Evolutionary conservation across 2,797 vertebrate species (phyloP).

Genomic region (Australoheros facetus): DNA sequence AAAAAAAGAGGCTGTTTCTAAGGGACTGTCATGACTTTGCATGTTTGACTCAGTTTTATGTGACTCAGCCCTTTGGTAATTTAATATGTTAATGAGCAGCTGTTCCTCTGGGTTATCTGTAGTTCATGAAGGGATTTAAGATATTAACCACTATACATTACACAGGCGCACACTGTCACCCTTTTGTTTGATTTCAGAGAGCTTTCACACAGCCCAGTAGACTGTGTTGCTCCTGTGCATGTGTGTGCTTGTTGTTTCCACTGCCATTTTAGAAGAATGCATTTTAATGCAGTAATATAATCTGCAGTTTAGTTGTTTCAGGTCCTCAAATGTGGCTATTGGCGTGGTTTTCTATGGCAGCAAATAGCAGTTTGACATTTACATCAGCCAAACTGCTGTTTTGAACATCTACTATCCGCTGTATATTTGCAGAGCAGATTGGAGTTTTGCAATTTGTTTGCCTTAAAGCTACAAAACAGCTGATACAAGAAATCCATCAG

Average conservation of each 20-base stretch:
- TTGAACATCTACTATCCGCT: neutral
- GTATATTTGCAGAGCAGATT: neutral
- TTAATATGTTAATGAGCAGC: slow-evolving; percentile 53
- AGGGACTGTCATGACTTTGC: neutral
- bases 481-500: slow-evolving; percentile 25
- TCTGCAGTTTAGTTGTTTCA: neutral
- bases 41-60: slow-evolving; percentile 7
- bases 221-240: slow-evolving; percentile 20
- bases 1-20: neutral
- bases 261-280: slow-evolving; percentile 7
- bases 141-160: slow-evolving; percentile 56
- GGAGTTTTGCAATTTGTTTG: neutral
- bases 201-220: slow-evolving; percentile 30
- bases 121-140: slow-evolving; percentile 49
- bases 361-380: neutral
- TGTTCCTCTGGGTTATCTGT: slow-evolving; percentile 54
- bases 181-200: slow-evolving; percentile 53
- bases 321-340: neutral
- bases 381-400: neutral
- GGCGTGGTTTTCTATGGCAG: neutral
- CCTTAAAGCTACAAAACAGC: slow-evolving; percentile 20
- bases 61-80: slow-evolving; percentile 14
- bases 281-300: neutral
- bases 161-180: slow-evolving; percentile 23
- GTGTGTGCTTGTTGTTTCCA: slow-evolving; percentile 3